Percentiles rank a stretch among this genome's conserved stretches.
These are phyloP conservation scores for Poecilia wingei DNA, from an alignment of 2,797 vertebrate species.

Conservation along the genomic window DNA sequence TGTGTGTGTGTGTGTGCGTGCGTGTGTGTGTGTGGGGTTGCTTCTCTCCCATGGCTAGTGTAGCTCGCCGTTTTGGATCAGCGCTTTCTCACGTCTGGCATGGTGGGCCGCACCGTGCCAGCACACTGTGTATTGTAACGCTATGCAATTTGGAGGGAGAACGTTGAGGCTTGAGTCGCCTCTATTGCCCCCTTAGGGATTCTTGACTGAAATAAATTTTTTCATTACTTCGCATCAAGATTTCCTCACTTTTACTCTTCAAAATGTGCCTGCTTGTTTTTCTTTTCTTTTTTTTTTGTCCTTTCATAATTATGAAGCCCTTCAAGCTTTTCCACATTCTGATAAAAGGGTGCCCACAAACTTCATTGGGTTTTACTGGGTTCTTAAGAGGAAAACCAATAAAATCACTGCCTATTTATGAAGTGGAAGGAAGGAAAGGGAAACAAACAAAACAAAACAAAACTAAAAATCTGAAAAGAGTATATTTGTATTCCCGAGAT, in stretches of 20 bases:
- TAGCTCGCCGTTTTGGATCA: slow-evolving; percentile 60
- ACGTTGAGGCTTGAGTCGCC: slow-evolving; percentile 28
- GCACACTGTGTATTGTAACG: slow-evolving; percentile 57
- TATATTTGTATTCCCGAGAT: not conserved
- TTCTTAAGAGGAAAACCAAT: not conserved
- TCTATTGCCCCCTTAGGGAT: slow-evolving; percentile 32
- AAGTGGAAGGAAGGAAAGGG: not conserved
- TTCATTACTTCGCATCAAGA: slow-evolving; percentile 23
- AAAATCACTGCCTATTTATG: not conserved
- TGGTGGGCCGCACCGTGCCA: slow-evolving; percentile 38
- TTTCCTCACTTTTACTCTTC: not conserved
- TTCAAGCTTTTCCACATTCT: not conserved
- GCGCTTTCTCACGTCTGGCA: slow-evolving; percentile 65
- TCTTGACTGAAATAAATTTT: slow-evolving; percentile 12
- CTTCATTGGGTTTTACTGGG: not conserved
- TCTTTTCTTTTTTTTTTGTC: no score
- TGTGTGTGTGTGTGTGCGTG: slow-evolving; percentile 12
- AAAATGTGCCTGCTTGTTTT: slow-evolving; percentile 9
- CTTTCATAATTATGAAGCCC: not conserved
- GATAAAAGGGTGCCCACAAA: not conserved
- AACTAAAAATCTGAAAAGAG: not conserved
- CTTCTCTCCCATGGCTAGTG: slow-evolving; percentile 70
- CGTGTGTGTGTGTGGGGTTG: slow-evolving; percentile 26
- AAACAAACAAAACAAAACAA: not conserved
- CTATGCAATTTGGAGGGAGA: slow-evolving; percentile 32